phyloP scores from a whole-genome alignment of 2,888 invertebrate species.

The Lepidonotus clava region DNA sequence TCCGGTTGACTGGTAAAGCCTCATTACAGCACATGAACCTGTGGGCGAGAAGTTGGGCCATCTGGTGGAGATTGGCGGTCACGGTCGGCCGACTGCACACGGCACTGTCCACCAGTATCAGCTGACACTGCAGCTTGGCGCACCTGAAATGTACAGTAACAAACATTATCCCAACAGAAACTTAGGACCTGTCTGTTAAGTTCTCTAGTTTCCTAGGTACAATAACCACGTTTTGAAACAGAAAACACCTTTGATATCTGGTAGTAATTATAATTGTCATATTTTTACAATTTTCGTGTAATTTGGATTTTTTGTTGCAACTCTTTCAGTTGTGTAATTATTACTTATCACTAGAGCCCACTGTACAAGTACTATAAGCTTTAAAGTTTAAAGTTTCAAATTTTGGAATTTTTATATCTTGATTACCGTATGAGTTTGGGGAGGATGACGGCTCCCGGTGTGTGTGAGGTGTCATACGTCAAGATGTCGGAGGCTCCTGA shows the following conservation, averaged over 20 bases:
- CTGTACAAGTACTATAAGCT: too few species aligned
- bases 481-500: background rate
- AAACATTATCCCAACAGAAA: constrained; percentile 45
- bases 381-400: too few species aligned
- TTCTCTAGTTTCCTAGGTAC: too few species aligned
- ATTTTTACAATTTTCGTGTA: too few species aligned
- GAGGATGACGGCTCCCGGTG: constrained; percentile 6
- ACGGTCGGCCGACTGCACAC: constrained; percentile 65
- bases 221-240: too few species aligned
- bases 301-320: too few species aligned
- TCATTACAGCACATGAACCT: constrained; percentile 63
- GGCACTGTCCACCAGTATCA: constrained; percentile 55
- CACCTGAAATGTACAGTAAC: constrained; percentile 11
- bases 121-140: constrained; percentile 44
- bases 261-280: too few species aligned
- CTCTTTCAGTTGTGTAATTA: too few species aligned
- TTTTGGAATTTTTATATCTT: constrained; percentile 19
- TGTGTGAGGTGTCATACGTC: background rate
- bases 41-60: constrained; percentile 65
- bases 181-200: too few species aligned
- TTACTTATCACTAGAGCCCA: too few species aligned
- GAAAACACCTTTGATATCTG: too few species aligned
- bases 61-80: constrained; percentile 64
- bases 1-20: constrained; percentile 53
- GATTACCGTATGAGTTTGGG: constrained; percentile 4